Conservation (phyloP, 2,888 invertebrate species). For the Trissolcus brochymenae region DNA sequence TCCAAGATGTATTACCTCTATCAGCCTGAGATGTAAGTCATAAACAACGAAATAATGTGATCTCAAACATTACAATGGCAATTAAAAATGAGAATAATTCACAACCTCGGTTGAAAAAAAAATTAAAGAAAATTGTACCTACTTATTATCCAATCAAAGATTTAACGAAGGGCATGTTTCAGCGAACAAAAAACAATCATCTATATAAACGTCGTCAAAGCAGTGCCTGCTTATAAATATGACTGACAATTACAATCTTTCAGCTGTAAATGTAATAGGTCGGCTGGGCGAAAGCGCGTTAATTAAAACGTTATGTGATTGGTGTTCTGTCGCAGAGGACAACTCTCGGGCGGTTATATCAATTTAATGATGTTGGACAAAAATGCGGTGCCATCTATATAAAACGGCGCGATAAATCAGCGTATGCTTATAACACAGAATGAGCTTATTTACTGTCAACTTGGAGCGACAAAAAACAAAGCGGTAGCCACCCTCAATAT, state of each 20-base stretch:
- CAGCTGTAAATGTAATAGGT: slow-evolving; percentile 17
- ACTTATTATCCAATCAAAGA: slow-evolving; percentile 14
- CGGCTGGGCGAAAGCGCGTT: slow-evolving; percentile 31
- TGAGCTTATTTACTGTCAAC: slow-evolving; percentile 44
- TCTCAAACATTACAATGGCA: not conserved
- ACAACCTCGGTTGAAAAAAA: no score
- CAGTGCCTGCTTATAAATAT: slow-evolving; percentile 5
- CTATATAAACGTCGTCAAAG: not conserved
- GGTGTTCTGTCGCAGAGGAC: slow-evolving; percentile 13
- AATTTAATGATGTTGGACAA: slow-evolving; percentile 47
- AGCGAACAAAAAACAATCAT: slow-evolving; percentile 2
- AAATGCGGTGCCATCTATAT: slow-evolving; percentile 38
- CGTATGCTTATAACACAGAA: slow-evolving; percentile 38
- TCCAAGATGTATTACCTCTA: not conserved
- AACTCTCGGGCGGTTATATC: slow-evolving; percentile 38
- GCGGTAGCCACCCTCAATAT: slow-evolving; percentile 50
- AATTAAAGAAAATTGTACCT: no score
- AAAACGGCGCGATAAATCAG: slow-evolving; percentile 41
- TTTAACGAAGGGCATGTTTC: slow-evolving; percentile 25
- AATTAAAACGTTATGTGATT: slow-evolving; percentile 50
- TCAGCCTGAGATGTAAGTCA: not conserved
- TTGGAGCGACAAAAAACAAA: slow-evolving; percentile 41
- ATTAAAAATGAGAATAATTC: slow-evolving; percentile 7
- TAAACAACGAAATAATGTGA: not conserved
- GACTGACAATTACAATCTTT: slow-evolving; percentile 32